Conservation (phyloP, 1,140 invertebrate genomes). For the Orius insidiosus region DNA sequence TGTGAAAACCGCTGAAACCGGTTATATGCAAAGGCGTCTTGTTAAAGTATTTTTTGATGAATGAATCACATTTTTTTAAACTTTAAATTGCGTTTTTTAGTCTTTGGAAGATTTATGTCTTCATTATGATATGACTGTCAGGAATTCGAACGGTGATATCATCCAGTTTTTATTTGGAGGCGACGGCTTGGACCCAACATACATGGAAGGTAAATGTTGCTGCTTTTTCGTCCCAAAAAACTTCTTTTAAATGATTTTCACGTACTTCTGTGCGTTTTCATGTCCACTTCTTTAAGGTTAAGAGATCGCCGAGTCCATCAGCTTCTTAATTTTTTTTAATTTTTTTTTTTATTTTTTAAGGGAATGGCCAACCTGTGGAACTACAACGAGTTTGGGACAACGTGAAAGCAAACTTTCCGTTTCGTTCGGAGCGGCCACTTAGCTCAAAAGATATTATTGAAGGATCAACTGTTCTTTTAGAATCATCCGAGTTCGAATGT, state of each 20-base stretch:
- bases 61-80: not conserved
- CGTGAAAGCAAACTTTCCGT: slow-evolving; percentile 50
- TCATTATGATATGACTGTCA: slow-evolving; percentile 90
- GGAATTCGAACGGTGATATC: slow-evolving; percentile 85
- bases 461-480: slow-evolving; percentile 43
- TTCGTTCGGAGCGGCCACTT: slow-evolving; percentile 46
- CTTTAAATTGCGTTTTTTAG: slow-evolving; percentile 26
- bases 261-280: not conserved
- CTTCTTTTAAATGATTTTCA: too few relatives aligned
- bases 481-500: slow-evolving; percentile 33
- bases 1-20: slow-evolving; percentile 98
- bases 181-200: slow-evolving; percentile 91
- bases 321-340: too few relatives aligned
- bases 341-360: slow-evolving; percentile 22
- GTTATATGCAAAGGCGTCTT: slow-evolving; percentile 91
- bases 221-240: too few relatives aligned
- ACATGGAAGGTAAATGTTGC: slow-evolving; percentile 75
- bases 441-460: slow-evolving; percentile 31
- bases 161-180: slow-evolving; percentile 90
- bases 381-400: slow-evolving; percentile 64
- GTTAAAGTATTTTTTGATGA: slow-evolving; percentile 81
- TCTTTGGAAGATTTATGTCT: slow-evolving; percentile 88
- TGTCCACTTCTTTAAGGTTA: too few relatives aligned
- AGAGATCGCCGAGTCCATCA: too few relatives aligned
- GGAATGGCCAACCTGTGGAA: slow-evolving; percentile 74